Evolutionary conservation across 1,140 invertebrate genomes (phyloP).

Genomic region (fruit fly (Drosophila melanogaster)): Release_6_plus_ISO1_MT NT_033777.3:15510001-15510500

Average conservation of each 20-base stretch:
- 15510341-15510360: not conserved
- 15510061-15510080: not conserved
- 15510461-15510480: not conserved
- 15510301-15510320: no score
- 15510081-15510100: not conserved
- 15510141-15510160: not conserved
- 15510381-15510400: not conserved
- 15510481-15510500: slow-evolving; percentile 25
- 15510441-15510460: not conserved
- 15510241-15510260: no score
- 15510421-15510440: not conserved
- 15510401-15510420: not conserved
- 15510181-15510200: not conserved
- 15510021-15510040: not conserved
- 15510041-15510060: not conserved
- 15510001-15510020: not conserved
- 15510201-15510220: no score
- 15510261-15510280: no score
- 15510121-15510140: not conserved
- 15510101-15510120: slow-evolving; percentile 3
- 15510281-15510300: no score
- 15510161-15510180: not conserved
- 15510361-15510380: not conserved
- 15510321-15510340: no score
- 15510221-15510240: no score